Evolutionary conservation across 2,113 vertebrate genomes (phyloP).

Genomic region (Parotia lawesii): DNA sequence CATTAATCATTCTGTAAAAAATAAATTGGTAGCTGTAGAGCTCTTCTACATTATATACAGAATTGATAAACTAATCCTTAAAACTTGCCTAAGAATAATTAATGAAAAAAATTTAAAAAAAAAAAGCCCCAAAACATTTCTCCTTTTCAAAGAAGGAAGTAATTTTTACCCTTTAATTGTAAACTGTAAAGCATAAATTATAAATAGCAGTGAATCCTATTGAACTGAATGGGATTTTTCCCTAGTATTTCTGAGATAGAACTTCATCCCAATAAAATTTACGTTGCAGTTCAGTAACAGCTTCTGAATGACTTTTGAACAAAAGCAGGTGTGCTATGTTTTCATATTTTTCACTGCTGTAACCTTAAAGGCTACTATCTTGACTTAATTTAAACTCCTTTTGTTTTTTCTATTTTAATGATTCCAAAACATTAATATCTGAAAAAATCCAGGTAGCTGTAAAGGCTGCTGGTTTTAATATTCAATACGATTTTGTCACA

Average conservation of each 20-base stretch:
- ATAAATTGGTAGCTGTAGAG: not conserved
- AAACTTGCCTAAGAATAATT: not conserved
- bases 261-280: not conserved
- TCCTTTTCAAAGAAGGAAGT: not conserved
- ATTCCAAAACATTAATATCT: not conserved
- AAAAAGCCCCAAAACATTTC: not conserved
- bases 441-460: not conserved
- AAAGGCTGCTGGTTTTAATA: not conserved
- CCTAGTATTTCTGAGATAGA: not conserved
- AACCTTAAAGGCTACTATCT: not conserved
- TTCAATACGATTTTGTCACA: not conserved
- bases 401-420: not conserved
- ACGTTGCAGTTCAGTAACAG: not conserved
- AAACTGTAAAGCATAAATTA: not conserved
- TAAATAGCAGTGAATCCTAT: not conserved
- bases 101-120: too few species aligned
- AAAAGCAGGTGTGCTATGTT: not conserved
- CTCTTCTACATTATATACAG: not conserved
- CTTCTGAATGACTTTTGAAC: not conserved
- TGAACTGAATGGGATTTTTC: not conserved
- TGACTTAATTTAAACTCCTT: not conserved
- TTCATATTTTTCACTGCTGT: not conserved
- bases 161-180: not conserved
- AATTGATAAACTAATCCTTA: not conserved
- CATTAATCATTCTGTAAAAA: not conserved